Conservation (phyloP, 2,888 invertebrate species). For the Xestia xanthographa region DNA sequence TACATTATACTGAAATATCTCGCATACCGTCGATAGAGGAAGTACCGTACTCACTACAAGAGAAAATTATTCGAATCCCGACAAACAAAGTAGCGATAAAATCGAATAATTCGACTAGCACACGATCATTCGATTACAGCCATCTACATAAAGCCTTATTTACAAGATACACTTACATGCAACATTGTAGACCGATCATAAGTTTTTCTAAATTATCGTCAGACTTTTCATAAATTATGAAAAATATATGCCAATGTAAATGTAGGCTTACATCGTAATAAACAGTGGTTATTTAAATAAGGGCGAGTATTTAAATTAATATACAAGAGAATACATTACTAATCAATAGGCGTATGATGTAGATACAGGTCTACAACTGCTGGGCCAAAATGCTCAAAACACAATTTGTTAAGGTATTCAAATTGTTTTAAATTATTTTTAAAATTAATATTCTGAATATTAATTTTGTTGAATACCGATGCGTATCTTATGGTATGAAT, state of each 20-base stretch:
- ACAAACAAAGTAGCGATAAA: constrained; percentile 40
- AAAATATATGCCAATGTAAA: constrained; percentile 42
- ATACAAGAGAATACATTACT: constrained; percentile 20
- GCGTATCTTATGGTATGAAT: constrained; percentile 8
- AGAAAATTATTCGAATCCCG: constrained; percentile 39
- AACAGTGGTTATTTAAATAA: constrained; percentile 28
- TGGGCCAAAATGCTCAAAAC: neutral
- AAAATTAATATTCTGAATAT: constrained; percentile 2
- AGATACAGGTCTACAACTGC: constrained; percentile 6
- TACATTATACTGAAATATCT: neutral
- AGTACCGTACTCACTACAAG: constrained; percentile 22
- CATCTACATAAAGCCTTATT: constrained; percentile 30
- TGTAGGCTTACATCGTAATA: constrained; percentile 32
- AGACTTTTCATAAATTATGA: constrained; percentile 45
- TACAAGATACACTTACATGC: constrained; percentile 31
- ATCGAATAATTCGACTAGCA: constrained; percentile 47
- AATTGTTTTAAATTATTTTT: neutral
- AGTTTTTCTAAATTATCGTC: constrained; percentile 45
- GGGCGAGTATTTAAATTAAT: constrained; percentile 29
- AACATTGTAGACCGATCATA: constrained; percentile 45
- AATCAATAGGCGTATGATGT: neutral
- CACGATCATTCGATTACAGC: constrained; percentile 36
- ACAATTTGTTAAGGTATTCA: neutral
- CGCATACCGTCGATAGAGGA: neutral
- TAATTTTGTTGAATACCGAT: neutral